Evolutionary conservation across 2,113 vertebrate species (phyloP), one percentile per base, ranked within the genome.

Genomic region (Embiotoca jacksoni): DNA sequence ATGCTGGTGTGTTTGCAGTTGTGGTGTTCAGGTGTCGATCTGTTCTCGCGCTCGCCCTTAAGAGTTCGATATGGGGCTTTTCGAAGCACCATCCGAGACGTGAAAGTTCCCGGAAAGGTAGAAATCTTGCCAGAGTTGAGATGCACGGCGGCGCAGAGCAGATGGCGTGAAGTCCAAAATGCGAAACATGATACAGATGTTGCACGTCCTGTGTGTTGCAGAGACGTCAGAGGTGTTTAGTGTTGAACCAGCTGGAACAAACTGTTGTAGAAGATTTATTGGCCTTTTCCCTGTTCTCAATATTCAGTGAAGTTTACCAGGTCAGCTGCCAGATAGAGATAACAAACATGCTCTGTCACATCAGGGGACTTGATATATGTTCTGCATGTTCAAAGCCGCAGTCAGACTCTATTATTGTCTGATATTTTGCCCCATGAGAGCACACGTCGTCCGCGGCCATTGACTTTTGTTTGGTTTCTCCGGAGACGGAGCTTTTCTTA

Each of bases 401-500:
- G 71, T 55, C 49, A 15, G 83, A 78, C 83, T 75, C 31, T 4
- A 1, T 37, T 47, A 31, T 49, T 47, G 58, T 71, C 15, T 2
- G 37, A 32, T 32, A 16, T 33, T 72, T 65, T 41, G 36, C 36
- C 79, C 67, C 3, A 8, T 10, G 71, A 60, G 65, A 70, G 49
- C 61, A 2, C 78, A 39, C 3, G 30, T 46, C 33, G 74, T 88
- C 75, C 67, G 74, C 47, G 41, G 75, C 50, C 73, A 68, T 83
- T 2, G 35, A 81, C 68, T 85, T 76, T 78, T 63, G 54, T 52
- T 35, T 30, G 57, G 53, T 60, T 72, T 68, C 9, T 36, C 59
- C 11, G 23, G 35, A 81, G 75, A 68, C 50, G 62, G 71, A 72
- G 83, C 75, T 44, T 75, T 73, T 80, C 77, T 71, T 57, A 73